A percentile compares a stretch with the other conserved stretches of the same genome.
These are phyloP conservation scores for Gryon sp. DNA, from an alignment of 1,140 invertebrate species.

Conservation along the genomic window DNA sequence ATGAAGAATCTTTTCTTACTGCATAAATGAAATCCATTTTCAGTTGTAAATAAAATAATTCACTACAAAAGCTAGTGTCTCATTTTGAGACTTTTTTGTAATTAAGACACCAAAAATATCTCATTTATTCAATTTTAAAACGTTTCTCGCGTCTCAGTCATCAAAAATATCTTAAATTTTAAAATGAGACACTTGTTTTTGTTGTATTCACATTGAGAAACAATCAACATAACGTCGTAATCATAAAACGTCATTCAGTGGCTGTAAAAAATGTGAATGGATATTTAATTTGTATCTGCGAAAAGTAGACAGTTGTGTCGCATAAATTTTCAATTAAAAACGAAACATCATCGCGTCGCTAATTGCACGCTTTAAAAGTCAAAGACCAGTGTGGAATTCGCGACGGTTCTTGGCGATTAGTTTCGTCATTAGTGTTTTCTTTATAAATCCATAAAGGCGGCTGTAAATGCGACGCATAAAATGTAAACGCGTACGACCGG, in stretches of 20 bases:
- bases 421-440: slow-evolving; percentile 56
- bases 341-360: slow-evolving; percentile 23
- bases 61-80: no score
- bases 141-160: no score
- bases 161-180: no score
- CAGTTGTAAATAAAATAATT: no score
- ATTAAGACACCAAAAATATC: no score
- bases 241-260: not conserved
- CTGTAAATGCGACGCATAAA: slow-evolving; percentile 43
- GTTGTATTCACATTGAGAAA: no score
- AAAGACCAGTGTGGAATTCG: slow-evolving; percentile 48
- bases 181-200: no score
- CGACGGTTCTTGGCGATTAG: slow-evolving; percentile 44
- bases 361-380: slow-evolving; percentile 52
- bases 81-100: no score
- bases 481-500: slow-evolving; percentile 48
- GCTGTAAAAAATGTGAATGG: not conserved
- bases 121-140: no score
- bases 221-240: no score
- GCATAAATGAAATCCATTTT: no score
- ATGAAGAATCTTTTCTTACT: no score
- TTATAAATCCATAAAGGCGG: slow-evolving; percentile 48
- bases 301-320: not conserved
- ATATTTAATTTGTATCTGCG: slow-evolving; percentile 5
- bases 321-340: slow-evolving; percentile 57